Percentiles rank a stretch among this genome's conserved stretches.
Evolutionary conservation across 2,888 invertebrate species (phyloP).

Genomic region (Odontomyia ornata): DNA sequence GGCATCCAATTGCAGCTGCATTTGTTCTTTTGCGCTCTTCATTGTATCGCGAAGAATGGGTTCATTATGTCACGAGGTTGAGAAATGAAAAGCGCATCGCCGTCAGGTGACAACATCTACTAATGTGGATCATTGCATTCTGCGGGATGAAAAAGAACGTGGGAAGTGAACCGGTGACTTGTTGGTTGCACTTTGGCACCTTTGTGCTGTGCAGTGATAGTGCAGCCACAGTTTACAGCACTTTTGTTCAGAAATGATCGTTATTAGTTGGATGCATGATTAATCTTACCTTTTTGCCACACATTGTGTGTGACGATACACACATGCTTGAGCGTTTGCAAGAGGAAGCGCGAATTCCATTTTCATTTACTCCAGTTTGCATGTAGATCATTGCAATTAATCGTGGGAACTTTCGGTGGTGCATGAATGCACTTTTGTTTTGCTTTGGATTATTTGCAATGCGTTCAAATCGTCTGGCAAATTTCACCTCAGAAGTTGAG

Average conservation of each 20-base stretch:
- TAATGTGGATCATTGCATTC: slow-evolving; percentile 12
- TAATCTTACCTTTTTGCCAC: slow-evolving; percentile 4
- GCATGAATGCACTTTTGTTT: not conserved
- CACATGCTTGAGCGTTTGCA: not conserved
- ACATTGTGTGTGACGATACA: not conserved
- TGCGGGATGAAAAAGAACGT: not conserved
- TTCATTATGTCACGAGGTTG: slow-evolving; percentile 50
- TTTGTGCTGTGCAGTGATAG: not conserved
- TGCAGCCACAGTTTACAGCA: not conserved
- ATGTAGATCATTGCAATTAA: slow-evolving; percentile 14
- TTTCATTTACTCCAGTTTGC: slow-evolving; percentile 41
- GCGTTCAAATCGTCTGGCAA: not conserved
- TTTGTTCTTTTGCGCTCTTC: not conserved
- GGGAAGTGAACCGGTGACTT: slow-evolving; percentile 8
- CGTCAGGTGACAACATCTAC: slow-evolving; percentile 6
- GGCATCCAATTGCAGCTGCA: slow-evolving; percentile 21
- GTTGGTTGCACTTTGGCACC: slow-evolving; percentile 8
- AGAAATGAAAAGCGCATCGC: slow-evolving; percentile 44
- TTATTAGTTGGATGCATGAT: not conserved
- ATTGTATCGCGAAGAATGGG: slow-evolving; percentile 18
- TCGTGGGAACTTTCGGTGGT: slow-evolving; percentile 17
- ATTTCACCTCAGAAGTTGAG: not conserved
- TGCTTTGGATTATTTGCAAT: not conserved
- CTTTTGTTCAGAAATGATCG: not conserved
- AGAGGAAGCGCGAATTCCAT: slow-evolving; percentile 5